Evolutionary conservation across 2,797 vertebrate genomes (phyloP).

Genomic region (Gobionotothen gibberifrons): DNA sequence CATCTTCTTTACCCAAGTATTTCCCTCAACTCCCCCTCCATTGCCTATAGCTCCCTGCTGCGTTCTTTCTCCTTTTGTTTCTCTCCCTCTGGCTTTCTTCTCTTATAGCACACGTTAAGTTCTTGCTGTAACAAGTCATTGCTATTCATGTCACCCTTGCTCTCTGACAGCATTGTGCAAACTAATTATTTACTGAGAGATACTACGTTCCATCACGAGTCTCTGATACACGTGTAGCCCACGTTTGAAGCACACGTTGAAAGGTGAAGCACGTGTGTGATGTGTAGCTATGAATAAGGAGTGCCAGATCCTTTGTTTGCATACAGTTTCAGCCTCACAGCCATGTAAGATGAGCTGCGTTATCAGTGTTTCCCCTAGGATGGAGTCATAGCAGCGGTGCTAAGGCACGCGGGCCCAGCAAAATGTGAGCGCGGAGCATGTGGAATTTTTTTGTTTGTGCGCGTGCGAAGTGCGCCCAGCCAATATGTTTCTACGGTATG

Average conservation of each 20-base stretch:
- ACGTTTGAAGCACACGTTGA: background rate
- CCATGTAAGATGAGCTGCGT: constrained; percentile 31
- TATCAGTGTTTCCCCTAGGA: background rate
- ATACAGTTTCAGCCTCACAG: constrained; percentile 10
- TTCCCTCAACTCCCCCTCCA: background rate
- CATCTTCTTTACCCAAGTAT: background rate
- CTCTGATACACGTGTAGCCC: constrained; percentile 13
- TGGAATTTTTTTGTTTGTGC: too few species aligned
- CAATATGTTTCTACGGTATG: too few species aligned
- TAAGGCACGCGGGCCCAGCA: too few species aligned
- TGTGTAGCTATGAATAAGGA: background rate
- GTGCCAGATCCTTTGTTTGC: constrained; percentile 22
- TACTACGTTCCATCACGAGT: constrained; percentile 16
- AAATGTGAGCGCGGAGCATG: too few species aligned
- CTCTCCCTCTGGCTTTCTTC: constrained; percentile 21
- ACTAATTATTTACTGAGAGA: constrained; percentile 48
- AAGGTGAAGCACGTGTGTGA: background rate
- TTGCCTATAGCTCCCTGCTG: background rate
- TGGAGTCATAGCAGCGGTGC: too few species aligned
- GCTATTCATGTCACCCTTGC: constrained; percentile 40
- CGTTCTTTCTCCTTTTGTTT: constrained; percentile 30
- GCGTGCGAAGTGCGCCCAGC: too few species aligned
- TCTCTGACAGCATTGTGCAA: constrained; percentile 55
- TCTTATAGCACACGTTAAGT: constrained; percentile 12
- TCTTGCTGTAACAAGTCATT: constrained; percentile 39